phyloP scores from a whole-genome alignment of 2,113 vertebrate genomes.

The Conger conger region DNA sequence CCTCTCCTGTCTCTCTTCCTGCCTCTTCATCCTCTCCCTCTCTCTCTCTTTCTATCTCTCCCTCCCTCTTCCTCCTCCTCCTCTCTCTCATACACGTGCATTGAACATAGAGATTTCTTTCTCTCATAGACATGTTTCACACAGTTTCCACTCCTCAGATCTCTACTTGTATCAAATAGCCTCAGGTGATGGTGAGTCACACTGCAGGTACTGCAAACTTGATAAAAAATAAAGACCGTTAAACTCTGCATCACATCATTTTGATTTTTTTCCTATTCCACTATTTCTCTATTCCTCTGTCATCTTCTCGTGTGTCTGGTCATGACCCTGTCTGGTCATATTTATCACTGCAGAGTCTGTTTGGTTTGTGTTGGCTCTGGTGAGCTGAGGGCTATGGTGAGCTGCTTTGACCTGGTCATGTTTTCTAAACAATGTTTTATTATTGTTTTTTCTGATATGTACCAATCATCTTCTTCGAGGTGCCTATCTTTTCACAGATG shows the following conservation, averaged over 20 bases:
- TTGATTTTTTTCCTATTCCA: not conserved
- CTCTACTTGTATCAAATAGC: not conserved
- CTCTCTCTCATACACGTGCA: not conserved
- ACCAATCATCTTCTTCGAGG: not conserved
- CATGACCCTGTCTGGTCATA: not conserved
- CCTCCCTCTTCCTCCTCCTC: not conserved
- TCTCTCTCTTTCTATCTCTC: not conserved
- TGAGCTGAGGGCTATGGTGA: not conserved
- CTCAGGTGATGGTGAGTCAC: constrained; percentile 14
- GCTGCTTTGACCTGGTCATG: not conserved
- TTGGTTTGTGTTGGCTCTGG: not conserved
- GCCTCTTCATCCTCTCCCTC: not conserved
- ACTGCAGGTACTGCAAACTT: not conserved
- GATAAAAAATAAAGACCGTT: not conserved
- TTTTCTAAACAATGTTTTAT: not conserved
- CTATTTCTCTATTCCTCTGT: too few species aligned
- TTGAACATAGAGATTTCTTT: not conserved
- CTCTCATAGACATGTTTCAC: not conserved
- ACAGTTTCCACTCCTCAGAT: not conserved
- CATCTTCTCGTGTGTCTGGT: not conserved
- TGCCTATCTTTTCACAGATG: not conserved
- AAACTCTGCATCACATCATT: not conserved
- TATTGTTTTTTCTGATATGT: not conserved
- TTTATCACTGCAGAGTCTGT: not conserved
- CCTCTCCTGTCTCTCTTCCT: not conserved